A percentile compares a stretch with the other conserved stretches of the same genome.
Conservation (phyloP, 2,888 invertebrate species). For the Apantesis nais region DNA sequence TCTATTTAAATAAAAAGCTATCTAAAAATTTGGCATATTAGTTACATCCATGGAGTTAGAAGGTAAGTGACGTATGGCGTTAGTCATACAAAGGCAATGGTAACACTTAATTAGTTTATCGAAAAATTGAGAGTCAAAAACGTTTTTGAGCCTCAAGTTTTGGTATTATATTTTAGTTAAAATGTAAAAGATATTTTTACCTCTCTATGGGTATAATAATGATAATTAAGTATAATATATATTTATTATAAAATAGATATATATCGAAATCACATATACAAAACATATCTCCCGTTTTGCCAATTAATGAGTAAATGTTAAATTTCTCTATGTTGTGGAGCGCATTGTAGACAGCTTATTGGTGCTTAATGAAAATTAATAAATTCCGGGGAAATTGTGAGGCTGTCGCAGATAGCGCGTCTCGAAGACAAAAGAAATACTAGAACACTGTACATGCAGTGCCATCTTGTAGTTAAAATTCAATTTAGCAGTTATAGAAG, state of each 20-base stretch:
- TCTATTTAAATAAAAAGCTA: no score
- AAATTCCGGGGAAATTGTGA: slow-evolving; percentile 19
- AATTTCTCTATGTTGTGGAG: slow-evolving; percentile 61
- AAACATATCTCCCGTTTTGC: slow-evolving; percentile 84
- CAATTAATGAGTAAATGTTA: slow-evolving; percentile 74
- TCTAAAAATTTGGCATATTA: no score
- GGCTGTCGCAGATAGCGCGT: slow-evolving; percentile 37
- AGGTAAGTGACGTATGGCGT: slow-evolving; percentile 26
- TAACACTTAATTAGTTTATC: not conserved
- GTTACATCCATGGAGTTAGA: slow-evolving; percentile 19
- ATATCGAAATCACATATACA: slow-evolving; percentile 44
- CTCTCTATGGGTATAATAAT: slow-evolving; percentile 31
- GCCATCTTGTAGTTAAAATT: slow-evolving; percentile 23
- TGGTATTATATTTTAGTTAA: not conserved
- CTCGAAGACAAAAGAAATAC: slow-evolving; percentile 37
- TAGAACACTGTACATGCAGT: slow-evolving; percentile 13
- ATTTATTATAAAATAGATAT: slow-evolving; percentile 22
- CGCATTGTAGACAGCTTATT: slow-evolving; percentile 51
- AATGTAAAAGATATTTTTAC: not conserved
- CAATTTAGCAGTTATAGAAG: slow-evolving; percentile 9
- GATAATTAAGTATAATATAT: slow-evolving; percentile 23
- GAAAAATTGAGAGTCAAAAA: not conserved
- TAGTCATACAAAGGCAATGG: slow-evolving; percentile 25
- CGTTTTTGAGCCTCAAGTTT: not conserved
- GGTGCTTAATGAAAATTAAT: slow-evolving; percentile 47